Evolutionary conservation across 2,797 vertebrate species (phyloP).

Genomic region (Hippocampus kuda): DNA sequence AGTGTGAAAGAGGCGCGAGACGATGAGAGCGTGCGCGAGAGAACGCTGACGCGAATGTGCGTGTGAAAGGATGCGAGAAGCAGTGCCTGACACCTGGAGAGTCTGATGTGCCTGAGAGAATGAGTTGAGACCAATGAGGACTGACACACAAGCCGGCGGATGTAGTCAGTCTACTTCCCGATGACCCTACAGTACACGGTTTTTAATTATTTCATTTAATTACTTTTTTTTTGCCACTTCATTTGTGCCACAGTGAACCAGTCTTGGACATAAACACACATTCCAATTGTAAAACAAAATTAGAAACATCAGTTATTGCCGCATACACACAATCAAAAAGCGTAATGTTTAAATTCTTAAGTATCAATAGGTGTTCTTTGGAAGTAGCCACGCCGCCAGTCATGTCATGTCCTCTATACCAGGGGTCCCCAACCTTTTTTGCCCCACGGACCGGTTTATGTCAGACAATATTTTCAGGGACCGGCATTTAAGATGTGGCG

Average conservation of each 20-base stretch:
- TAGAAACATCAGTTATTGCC: neutral
- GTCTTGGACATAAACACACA: neutral
- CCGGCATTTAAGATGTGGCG: too few relatives aligned
- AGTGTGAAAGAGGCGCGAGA: slow-evolving; percentile 52
- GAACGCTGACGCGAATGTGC: slow-evolving; percentile 60
- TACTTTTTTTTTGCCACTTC: slow-evolving; percentile 26
- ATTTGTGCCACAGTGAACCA: slow-evolving; percentile 20
- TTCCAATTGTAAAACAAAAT: slow-evolving; percentile 13
- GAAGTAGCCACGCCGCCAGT: slow-evolving; percentile 4
- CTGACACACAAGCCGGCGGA: slow-evolving; percentile 43
- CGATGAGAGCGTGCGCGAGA: slow-evolving; percentile 35
- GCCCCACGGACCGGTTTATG: too few relatives aligned
- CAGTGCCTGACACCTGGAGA: slow-evolving; percentile 70
- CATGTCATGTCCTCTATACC: slow-evolving; percentile 41
- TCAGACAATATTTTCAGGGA: too few relatives aligned
- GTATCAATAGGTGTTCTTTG: neutral
- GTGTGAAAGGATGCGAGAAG: slow-evolving; percentile 62
- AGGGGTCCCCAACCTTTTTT: too few relatives aligned
- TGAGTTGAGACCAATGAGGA: slow-evolving; percentile 53
- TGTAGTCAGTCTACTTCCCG: slow-evolving; percentile 3
- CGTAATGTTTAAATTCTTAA: neutral
- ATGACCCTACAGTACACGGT: neutral
- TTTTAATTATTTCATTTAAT: too few relatives aligned
- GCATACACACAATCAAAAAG: too few relatives aligned
- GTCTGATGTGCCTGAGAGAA: slow-evolving; percentile 67